Base-by-base conservation (phyloP, 2,113 vertebrate genomes). In the Anolis carolinensis region DNA sequence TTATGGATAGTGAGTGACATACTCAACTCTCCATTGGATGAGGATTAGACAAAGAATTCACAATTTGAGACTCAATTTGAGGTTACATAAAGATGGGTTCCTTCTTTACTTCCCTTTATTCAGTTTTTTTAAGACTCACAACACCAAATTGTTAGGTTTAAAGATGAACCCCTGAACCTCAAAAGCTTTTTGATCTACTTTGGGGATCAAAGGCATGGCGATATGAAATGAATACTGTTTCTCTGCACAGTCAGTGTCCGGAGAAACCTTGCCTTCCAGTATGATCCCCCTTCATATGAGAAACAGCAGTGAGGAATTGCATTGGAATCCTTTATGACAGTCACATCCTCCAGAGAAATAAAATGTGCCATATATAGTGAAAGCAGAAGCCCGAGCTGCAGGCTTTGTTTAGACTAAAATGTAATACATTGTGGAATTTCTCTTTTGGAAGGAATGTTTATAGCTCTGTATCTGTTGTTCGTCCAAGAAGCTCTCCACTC, bases 301-400 rank as follows among this genome's bases (percentile, higher is more conserved):
- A 74, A 62, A 73, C 32, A 4, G 76, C 74, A 79, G 34, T 34
- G 65, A 88, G 90, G 59, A 27, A 52, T 91, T 87, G 44, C 44
- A 84, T 4, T 80, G 79, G 62, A 89, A 92, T 91, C 89, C 89
- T 80, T 90, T 80, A 23, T 27, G 87, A 36, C 88, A 90, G 75
- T 78, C 82, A 73, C 77, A 1, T 62, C 78, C 2, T 52, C 67
- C 44, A 0, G 2, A 4, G 63, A 77, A 85, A 14, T 2, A 2
- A 88, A 30, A 83, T 52, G 89, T 86, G 77, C 78, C 78, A 87
- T 73, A 73, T 76, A 21, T n/a, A 55, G 44, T 44, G 36, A 81
- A 71, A 25, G n/a, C 80, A 39, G 52, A n/a, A 65, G n/a, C 18
- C 79, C 67, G 79, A 36, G 34, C 16, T 84, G 34, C 78, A 87